phyloP scores from a whole-genome alignment of 2,888 invertebrate species.

The Cataglyphis cursor region DNA sequence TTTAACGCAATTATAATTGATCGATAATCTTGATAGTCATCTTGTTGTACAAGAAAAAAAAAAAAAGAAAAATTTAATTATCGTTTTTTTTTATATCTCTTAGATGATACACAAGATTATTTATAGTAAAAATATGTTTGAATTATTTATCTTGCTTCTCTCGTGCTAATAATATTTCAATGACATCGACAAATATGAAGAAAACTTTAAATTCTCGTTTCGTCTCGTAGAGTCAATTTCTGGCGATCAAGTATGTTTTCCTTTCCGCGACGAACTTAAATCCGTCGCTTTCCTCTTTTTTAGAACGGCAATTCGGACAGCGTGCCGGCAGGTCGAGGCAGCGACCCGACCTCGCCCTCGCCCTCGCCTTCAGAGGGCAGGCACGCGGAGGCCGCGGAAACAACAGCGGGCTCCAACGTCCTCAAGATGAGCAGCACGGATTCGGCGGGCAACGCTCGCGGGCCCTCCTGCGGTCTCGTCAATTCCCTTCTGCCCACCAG shows the following conservation, averaged over 20 bases:
- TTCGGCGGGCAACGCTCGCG: conserved; percentile 85
- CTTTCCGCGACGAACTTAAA: not conserved
- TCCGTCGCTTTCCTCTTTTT: conserved; percentile 31
- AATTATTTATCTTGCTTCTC: not conserved
- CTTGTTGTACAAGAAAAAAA: not conserved
- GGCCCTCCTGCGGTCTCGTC: conserved; percentile 82
- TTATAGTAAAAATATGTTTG: not conserved
- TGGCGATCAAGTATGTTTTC: not conserved
- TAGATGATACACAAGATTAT: not conserved
- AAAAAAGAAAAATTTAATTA: not conserved
- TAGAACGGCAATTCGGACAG: conserved; percentile 71
- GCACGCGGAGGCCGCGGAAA: conserved; percentile 65
- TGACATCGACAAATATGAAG: not conserved
- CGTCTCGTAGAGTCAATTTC: not conserved
- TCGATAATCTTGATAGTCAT: conserved; percentile 3
- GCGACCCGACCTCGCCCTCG: conserved; percentile 63
- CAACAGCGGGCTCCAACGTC: conserved; percentile 62
- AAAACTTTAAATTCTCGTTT: not conserved
- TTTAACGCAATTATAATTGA: conserved; percentile 33
- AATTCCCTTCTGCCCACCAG: conserved; percentile 88
- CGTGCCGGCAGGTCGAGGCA: conserved; percentile 68
- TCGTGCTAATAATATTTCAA: not conserved
- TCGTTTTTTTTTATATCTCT: not conserved
- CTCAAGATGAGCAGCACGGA: conserved; percentile 82
- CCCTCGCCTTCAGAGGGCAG: conserved; percentile 63